Base-by-base conservation (phyloP, 2,113 vertebrate genomes). In the Alethe diademata region DNA sequence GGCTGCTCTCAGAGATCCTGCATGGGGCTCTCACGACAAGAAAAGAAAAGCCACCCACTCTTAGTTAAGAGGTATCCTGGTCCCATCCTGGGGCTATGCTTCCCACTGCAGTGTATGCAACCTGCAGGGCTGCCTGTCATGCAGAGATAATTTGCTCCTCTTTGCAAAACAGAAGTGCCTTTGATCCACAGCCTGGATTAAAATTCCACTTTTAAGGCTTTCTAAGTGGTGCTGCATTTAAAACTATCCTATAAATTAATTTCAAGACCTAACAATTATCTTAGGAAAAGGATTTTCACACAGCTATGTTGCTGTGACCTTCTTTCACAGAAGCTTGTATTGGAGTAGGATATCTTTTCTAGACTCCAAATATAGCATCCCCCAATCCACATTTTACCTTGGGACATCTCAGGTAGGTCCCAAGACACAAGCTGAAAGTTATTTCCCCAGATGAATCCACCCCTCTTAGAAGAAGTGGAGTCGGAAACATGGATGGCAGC, bases 131-230 rank as follows among this genome's bases (percentile, higher is more conserved):
- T 76, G 42, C 58, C 62, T 66, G 38, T 66, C 64, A 22, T n/a
- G 57, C 19, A 56, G 45, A 90, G 64, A 14, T 66, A 84, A 84
- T 86, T 84, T 60, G 43, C 31, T 87, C 61, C 72, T 54, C 78
- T 91, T 92, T 87, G 70, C 65, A 92, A 92, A 95, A 61, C 61
- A 81, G 53, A 88, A 87, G 15, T 8, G 48, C 57, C 53, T 92
- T 93, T 95, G 86, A 93, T 85, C 66, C 76, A 78, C 25, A 84
- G 50, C 45, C 66, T 67, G 53, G 65, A 48, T 89, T 78, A 78
- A 95, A 78, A 89, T 56, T 35, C 36, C 60, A 4, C 87, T 87
- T 92, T 91, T 78, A 93, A 96, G 61, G 42, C 78, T 82, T 79
- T 48, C 10, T 86, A 74, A 56, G 19, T 60, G 29, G 13, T 48